Evolutionary conservation across 2,888 invertebrate genomes (phyloP), one percentile per base, ranked within the genome.

Genomic region (Epirrhoe tristata): DNA sequence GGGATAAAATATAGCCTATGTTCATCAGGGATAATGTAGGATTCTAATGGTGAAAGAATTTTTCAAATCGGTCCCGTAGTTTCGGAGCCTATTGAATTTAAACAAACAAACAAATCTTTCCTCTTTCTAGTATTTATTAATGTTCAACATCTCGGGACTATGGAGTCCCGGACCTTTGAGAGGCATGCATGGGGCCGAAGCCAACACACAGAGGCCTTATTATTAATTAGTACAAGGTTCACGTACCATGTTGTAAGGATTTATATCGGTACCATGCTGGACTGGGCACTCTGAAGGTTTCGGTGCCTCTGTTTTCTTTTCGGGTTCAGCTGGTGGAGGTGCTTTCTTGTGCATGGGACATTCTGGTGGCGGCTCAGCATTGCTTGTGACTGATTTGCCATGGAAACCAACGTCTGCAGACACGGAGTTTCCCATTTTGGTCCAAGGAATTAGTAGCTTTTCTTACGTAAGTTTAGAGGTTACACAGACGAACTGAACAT

Each of bases 271-370:
- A 62, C 93, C 94, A 72, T 95, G 94, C 76, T 94, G 91, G 5
- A 97, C 95, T 0, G 98, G 97, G 80, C 98, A 98, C 83, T 97
- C 97, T 0, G 95, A 94, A 46, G 79, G 76, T 43, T 79, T 72
- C 67, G 58, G 43, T 43, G 71, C 67, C 63, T 76, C 74, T n/a
- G 72, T 34, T 52, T 77, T 74, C 63, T 78, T 72, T 39, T 76
- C 71, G 0, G 75, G 80, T 34, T 72, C 63, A 55, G 76, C 58
- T 64, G 77, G 80, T 53, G 85, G 81, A 32, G 31, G 10, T 43
- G 53, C 54, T 14, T 79, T 75, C 72, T 96, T 95, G 74, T 97
- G 97, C 97, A 98, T 97, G 0, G 98, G 98, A 86, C 98, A 98
- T 93, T 97, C 97, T 58, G 96, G 95, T n/a, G 97, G 96, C 46